Conservation (phyloP, 2,888 invertebrate species). For the Tromatobia lineatoria region DNA sequence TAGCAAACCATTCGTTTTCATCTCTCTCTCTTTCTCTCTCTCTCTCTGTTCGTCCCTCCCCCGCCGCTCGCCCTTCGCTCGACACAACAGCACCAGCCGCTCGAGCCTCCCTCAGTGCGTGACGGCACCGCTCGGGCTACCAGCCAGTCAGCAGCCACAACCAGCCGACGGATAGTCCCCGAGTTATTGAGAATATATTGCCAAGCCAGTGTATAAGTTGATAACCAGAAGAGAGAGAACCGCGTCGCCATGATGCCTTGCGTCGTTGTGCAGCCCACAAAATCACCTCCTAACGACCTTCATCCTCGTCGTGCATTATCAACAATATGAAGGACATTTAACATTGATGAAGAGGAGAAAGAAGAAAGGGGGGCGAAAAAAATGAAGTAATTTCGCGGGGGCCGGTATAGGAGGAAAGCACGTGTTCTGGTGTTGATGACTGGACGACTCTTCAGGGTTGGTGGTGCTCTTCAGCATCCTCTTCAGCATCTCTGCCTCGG, state of each 20-base stretch:
- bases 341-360: not conserved
- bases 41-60: slow-evolving; percentile 30
- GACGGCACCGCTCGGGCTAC: slow-evolving; percentile 70
- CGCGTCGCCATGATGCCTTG: slow-evolving; percentile 73
- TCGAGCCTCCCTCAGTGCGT: slow-evolving; percentile 79
- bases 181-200: slow-evolving; percentile 18
- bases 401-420: not conserved
- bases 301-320: slow-evolving; percentile 51
- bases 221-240: slow-evolving; percentile 42
- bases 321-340: not conserved
- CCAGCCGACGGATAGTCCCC: slow-evolving; percentile 64
- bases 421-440: slow-evolving; percentile 3
- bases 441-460: not conserved
- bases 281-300: slow-evolving; percentile 54
- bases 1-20: not conserved
- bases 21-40: too few relatives aligned
- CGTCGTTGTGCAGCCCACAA: slow-evolving; percentile 72
- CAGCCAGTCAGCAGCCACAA: slow-evolving; percentile 59
- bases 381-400: slow-evolving; percentile 1
- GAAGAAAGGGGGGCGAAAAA: not conserved
- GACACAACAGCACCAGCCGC: slow-evolving; percentile 41
- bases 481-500: not conserved
- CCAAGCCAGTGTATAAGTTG: slow-evolving; percentile 14
- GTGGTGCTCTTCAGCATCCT: slow-evolving; percentile 48
- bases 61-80: slow-evolving; percentile 55